Conservation (phyloP, 2,888 invertebrate genomes). For the Resseliella maxima region DNA sequence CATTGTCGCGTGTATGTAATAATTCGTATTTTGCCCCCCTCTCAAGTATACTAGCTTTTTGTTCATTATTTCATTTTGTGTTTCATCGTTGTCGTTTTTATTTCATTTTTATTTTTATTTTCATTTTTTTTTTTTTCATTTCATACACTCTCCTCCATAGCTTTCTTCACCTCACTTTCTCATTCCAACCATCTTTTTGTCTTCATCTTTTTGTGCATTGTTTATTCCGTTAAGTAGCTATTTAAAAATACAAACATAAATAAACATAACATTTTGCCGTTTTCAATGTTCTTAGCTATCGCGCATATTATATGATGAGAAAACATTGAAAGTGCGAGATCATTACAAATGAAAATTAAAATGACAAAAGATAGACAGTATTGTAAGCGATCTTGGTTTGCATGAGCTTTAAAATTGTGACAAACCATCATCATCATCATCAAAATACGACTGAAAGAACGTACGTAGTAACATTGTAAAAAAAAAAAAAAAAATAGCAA, state of each 20-base stretch:
- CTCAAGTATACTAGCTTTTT: slow-evolving; percentile 24
- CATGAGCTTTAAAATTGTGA: neutral
- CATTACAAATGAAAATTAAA: slow-evolving; percentile 8
- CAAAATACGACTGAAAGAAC: too few relatives aligned
- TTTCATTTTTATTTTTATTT: neutral
- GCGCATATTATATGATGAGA: neutral
- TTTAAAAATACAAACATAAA: slow-evolving; percentile 34
- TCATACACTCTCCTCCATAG: too few relatives aligned
- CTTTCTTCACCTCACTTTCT: neutral
- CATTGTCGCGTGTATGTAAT: neutral
- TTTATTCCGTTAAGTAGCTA: slow-evolving; percentile 44
- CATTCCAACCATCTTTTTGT: neutral
- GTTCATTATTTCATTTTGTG: neutral
- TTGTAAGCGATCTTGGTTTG: neutral
- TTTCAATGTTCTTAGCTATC: neutral
- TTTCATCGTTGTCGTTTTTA: neutral
- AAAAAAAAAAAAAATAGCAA: too few relatives aligned
- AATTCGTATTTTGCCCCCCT: neutral
- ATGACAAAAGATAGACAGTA: neutral
- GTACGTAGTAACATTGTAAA: too few relatives aligned
- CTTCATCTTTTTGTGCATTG: neutral
- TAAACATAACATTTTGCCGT: slow-evolving; percentile 1
- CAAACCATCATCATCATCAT: too few relatives aligned
- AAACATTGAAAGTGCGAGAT: slow-evolving; percentile 20
- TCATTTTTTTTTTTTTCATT: neutral